Conservation (phyloP, 2,797 vertebrate species). For the Benthosema pterotum region DNA sequence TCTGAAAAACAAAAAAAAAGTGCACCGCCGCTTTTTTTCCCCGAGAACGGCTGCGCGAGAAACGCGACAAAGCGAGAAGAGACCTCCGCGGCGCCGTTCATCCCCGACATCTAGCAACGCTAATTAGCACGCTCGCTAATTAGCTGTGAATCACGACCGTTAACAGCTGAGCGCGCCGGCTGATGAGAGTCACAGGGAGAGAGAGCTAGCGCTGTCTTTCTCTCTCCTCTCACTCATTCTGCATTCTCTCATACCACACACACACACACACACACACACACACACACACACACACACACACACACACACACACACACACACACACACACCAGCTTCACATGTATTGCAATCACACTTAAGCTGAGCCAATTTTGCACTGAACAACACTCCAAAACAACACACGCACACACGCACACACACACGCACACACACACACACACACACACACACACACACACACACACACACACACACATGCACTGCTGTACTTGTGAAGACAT, state of each 20-base stretch:
- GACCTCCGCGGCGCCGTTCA: constrained; percentile 47
- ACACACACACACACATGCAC: neutral
- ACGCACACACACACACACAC: constrained; percentile 12
- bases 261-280: constrained; percentile 17
- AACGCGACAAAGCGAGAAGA: constrained; percentile 47
- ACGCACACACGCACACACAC: no score
- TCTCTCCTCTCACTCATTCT: constrained; percentile 11
- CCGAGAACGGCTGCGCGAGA: neutral
- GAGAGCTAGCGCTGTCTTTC: no score
- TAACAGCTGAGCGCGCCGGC: constrained; percentile 68
- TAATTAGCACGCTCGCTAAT: constrained; percentile 80
- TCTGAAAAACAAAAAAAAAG: no score
- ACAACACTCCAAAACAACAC: constrained; percentile 10
- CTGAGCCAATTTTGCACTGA: constrained; percentile 23
- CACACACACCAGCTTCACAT: constrained; percentile 4
- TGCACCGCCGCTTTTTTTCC: neutral
- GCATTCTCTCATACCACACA: neutral
- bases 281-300: neutral
- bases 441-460: no score
- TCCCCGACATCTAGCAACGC: constrained; percentile 65
- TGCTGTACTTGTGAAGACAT: constrained; percentile 5
- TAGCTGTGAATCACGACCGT: constrained; percentile 76
- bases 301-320: neutral
- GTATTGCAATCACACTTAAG: constrained; percentile 42
- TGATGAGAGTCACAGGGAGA: constrained; percentile 52